These are phyloP conservation scores for Drosophila subpulchrella DNA, from an alignment of 1,140 invertebrate species.

Conservation along the genomic window DNA sequence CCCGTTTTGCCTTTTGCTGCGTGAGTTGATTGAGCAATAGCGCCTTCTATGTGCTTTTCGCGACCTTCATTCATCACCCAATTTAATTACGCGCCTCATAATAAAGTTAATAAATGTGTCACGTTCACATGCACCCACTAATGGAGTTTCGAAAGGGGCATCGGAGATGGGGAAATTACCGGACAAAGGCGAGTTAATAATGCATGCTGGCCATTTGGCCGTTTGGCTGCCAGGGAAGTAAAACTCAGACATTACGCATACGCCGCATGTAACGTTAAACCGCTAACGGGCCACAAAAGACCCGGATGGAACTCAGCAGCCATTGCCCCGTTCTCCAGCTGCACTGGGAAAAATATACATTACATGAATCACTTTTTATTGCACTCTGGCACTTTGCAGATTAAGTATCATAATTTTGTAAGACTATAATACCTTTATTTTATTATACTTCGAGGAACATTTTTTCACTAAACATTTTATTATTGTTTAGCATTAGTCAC, in stretches of 20 bases:
- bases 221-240: constrained; percentile 25
- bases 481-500: too few species aligned
- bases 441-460: too few species aligned
- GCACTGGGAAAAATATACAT: constrained; percentile 1
- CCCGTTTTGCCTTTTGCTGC: constrained; percentile 27
- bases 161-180: background rate
- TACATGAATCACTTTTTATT: too few species aligned
- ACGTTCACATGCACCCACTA: constrained; percentile 25
- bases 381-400: too few species aligned
- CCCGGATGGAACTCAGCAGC: constrained; percentile 20
- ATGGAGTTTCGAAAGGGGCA: background rate
- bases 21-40: constrained; percentile 70
- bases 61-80: constrained; percentile 54
- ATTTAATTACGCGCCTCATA: constrained; percentile 71
- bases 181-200: constrained; percentile 59
- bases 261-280: constrained; percentile 61
- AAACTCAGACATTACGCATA: constrained; percentile 59
- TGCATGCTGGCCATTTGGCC: constrained; percentile 42
- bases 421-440: too few species aligned
- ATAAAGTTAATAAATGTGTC: constrained; percentile 54
- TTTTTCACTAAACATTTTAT: too few species aligned
- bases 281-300: constrained; percentile 55
- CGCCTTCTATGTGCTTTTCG: constrained; percentile 6
- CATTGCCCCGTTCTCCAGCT: constrained; percentile 15
- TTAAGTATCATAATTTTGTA: too few species aligned